Evolutionary conservation across 2,888 invertebrate species (phyloP).

Genomic region (Chloromyia formosa): DNA sequence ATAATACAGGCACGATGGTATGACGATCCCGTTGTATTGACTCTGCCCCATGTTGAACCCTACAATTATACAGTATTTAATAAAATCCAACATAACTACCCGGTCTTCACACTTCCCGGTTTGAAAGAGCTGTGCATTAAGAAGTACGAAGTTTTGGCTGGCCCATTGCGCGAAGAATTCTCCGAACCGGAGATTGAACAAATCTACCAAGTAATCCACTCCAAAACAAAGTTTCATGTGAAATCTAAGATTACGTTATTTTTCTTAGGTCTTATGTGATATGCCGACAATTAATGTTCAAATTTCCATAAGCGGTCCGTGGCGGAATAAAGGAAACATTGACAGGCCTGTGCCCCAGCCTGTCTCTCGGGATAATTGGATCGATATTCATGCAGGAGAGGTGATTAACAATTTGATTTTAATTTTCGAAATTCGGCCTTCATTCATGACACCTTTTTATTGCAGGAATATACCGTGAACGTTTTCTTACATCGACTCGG

Average conservation of each 20-base stretch:
- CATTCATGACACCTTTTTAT: no score
- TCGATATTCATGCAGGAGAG: conserved; percentile 73
- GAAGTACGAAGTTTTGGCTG: conserved; percentile 71
- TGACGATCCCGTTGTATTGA: conserved; percentile 76
- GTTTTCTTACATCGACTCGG: conserved; percentile 69
- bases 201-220: conserved; percentile 71
- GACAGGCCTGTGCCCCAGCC: conserved; percentile 61
- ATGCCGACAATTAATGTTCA: conserved; percentile 72
- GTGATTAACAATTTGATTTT: conserved; percentile 52
- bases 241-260: neutral
- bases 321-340: conserved; percentile 57
- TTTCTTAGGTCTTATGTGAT: conserved; percentile 68
- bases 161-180: conserved; percentile 72
- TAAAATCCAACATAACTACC: conserved; percentile 61
- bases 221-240: no score
- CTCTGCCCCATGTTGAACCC: conserved; percentile 78
- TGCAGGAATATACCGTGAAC: conserved; percentile 75
- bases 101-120: conserved; percentile 58
- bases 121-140: conserved; percentile 62
- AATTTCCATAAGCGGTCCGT: conserved; percentile 69
- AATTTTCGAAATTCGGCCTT: neutral
- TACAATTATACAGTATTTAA: conserved; percentile 71
- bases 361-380: conserved; percentile 65
- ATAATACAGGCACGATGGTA: conserved; percentile 91
- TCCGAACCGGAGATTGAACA: conserved; percentile 76